A percentile compares a stretch with the other conserved stretches of the same genome.
These are phyloP conservation scores for Elephantulus edwardii DNA, from an alignment of 2,113 vertebrate species.

Conservation along the genomic window DNA sequence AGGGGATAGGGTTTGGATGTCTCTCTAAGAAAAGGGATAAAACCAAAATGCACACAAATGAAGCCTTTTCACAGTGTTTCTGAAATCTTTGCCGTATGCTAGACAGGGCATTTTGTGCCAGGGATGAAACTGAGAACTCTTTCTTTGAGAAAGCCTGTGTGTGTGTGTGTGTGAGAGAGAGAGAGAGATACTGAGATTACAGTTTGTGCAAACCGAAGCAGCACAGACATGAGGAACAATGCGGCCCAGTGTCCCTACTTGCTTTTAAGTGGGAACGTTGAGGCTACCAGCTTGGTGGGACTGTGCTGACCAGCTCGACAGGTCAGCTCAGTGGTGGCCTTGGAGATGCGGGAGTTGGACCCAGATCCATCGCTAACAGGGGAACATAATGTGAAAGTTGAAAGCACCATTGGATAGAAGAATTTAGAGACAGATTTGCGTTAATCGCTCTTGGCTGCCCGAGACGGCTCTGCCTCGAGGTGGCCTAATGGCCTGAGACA, in stretches of 20 bases:
- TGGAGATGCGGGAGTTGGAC: not conserved
- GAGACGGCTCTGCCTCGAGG: not conserved
- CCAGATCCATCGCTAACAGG: not conserved
- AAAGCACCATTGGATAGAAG: not conserved
- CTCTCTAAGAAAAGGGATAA: not conserved
- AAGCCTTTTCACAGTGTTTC: not conserved
- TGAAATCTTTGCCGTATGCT: not conserved
- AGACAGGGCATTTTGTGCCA: not conserved
- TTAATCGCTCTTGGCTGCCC: not conserved
- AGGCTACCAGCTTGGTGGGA: not conserved
- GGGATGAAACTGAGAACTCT: not conserved
- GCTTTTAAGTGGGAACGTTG: not conserved
- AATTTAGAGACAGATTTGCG: not conserved
- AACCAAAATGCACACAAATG: not conserved
- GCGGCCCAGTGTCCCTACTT: not conserved
- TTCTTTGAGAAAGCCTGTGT: not conserved
- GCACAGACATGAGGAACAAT: not conserved
- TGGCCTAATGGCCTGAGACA: not conserved
- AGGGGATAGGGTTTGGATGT: not conserved
- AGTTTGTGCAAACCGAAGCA: not conserved
- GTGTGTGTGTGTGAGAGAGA: accelerated
- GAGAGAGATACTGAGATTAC: not conserved
- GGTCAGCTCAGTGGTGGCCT: not conserved
- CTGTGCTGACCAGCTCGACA: not conserved
- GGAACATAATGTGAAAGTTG: not conserved